phyloP scores from a whole-genome alignment of 2,888 invertebrate species.

The Hecatera dysodea region DNA sequence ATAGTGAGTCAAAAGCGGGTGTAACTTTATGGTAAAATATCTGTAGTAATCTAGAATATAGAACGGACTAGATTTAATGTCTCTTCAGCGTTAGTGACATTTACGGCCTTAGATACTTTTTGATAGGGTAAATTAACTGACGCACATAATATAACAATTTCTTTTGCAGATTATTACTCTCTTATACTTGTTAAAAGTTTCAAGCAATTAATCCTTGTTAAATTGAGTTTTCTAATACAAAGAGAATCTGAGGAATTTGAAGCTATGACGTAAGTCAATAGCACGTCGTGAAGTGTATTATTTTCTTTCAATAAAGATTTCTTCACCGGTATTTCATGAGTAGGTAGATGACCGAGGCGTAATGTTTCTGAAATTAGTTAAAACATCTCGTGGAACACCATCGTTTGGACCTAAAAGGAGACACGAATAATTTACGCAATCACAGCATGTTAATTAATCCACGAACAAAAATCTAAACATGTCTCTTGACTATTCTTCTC shows the following conservation, averaged over 20 bases:
- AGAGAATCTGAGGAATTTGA: not conserved
- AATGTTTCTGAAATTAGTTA: not conserved
- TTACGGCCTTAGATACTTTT: no score
- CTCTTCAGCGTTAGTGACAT: not conserved
- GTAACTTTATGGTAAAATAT: not conserved
- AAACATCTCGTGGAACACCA: not conserved
- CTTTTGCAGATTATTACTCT: no score
- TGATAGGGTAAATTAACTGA: no score
- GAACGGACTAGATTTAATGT: not conserved
- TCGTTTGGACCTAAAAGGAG: not conserved
- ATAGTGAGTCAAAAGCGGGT: conserved; percentile 8
- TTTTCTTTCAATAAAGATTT: not conserved
- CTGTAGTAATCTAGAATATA: not conserved
- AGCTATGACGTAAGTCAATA: not conserved
- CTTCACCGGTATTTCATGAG: not conserved
- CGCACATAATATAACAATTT: no score
- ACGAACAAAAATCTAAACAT: conserved; percentile 22
- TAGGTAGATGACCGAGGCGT: not conserved
- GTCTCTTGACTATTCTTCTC: not conserved
- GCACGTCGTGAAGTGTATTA: not conserved
- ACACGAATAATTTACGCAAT: not conserved
- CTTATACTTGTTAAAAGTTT: no score
- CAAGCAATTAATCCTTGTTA: no score
- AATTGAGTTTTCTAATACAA: not conserved
- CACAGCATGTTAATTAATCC: conserved; percentile 7